Evolutionary conservation across 1,140 invertebrate genomes (phyloP), one percentile per base, ranked within the genome.

Genomic region (Lerema accius): DNA sequence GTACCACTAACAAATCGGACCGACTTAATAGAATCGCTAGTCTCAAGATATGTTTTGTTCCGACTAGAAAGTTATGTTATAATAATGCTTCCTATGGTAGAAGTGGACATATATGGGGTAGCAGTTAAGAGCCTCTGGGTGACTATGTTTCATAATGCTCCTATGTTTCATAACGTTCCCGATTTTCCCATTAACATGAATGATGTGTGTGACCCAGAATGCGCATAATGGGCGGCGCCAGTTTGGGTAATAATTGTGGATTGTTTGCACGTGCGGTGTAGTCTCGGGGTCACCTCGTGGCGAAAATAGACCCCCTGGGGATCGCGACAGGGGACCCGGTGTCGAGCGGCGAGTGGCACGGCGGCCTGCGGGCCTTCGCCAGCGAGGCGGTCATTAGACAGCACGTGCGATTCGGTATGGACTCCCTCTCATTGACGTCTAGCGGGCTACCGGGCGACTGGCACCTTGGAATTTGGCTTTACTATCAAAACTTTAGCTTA

Each of bases 261-360:
- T 71, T 70, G 62, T 78, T 72, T 73, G 66, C 64, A 66, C 63
- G 51, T 67, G 49, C 35, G 53, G 40, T 60, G 77, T 93, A 99
- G 97, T 95, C 96, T 73, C 95, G 97, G 87, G 98, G 98, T 90
- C 98, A 99, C 93, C 95, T 98, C 90, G 96, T 97, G 80, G 96
- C 98, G 78, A 95, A 97, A 86, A 92, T 98, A 91, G 98, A 99
- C 93, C 98, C 98, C 69, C 93, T 99, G 85, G 95, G 94, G 92
- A 96, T 97, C 89, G 94, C 83, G 3, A 83, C 82, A 35, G 83
- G 88, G 51, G 89, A 90, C 65, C 83, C 90, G 32, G 69, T 74
- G 19, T 88, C 83, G 62, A 86, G 80, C 73, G 80, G 77, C 68
- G 82, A 86, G 68, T 84, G 89, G 88, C 82, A 87, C 73, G 86